These are phyloP conservation scores for Dromius quadrimaculatus DNA, from an alignment of 2,888 invertebrate species.

Conservation along the genomic window DNA sequence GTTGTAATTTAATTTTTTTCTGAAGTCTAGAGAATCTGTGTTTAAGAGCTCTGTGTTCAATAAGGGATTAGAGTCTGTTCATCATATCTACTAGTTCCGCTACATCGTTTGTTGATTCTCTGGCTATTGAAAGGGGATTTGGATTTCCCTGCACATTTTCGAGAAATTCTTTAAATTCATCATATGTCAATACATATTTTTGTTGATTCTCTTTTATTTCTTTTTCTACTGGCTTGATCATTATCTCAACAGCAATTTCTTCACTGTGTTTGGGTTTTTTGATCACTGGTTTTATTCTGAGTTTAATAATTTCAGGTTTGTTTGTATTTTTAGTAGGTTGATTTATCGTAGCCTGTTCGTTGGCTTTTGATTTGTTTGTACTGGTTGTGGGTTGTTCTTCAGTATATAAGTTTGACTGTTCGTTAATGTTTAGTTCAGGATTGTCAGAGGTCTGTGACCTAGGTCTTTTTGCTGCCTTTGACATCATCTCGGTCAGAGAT, in stretches of 20 bases:
- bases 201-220: conserved; percentile 1
- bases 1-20: background rate
- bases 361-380: background rate
- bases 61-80: background rate
- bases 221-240: background rate
- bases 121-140: background rate
- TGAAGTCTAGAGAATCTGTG: background rate
- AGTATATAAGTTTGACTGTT: background rate
- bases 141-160: background rate
- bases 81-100: background rate
- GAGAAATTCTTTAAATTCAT: conserved; percentile 2
- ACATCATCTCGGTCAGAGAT: background rate
- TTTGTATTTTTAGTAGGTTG: background rate
- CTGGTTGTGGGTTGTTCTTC: background rate
- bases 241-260: background rate
- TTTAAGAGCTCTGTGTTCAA: background rate
- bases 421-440: background rate
- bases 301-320: background rate
- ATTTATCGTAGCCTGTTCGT: background rate
- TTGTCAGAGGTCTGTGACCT: background rate
- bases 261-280: background rate
- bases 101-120: background rate
- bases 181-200: background rate
- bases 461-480: background rate
- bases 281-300: background rate